Evolutionary conservation across 2,888 invertebrate genomes (phyloP).

Genomic region (Drosophila putrida): DNA sequence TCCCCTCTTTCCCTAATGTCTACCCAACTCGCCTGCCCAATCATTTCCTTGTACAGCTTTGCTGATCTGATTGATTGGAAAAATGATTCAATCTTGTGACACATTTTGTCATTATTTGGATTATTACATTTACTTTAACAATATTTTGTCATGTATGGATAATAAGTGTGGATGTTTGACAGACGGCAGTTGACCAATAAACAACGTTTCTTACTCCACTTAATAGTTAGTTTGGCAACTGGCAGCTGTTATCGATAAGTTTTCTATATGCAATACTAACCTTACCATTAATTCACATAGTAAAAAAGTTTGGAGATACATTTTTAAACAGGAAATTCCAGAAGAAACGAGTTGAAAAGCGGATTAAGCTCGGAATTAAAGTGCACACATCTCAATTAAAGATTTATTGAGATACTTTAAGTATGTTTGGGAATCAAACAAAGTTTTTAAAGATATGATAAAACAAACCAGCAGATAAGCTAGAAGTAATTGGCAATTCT

Average conservation of each 20-base stretch:
- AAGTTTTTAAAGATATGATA: no score
- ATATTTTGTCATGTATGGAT: conserved; percentile 37
- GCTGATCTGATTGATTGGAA: conserved; percentile 82
- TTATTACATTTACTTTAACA: conserved; percentile 47
- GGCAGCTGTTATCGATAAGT: not conserved
- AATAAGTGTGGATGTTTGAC: conserved; percentile 18
- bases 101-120: conserved; percentile 60
- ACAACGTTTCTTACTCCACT: not conserved
- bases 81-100: conserved; percentile 78
- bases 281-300: no score
- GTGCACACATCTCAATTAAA: no score
- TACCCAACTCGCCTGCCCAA: not conserved
- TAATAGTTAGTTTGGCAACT: no score
- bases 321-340: no score
- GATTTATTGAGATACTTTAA: no score
- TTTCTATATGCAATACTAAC: not conserved
- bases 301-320: no score
- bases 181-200: conserved; percentile 4
- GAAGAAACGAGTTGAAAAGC: no score
- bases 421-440: no score
- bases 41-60: conserved; percentile 48
- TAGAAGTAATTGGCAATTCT: no score
- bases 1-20: not conserved
- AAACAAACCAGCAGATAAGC: no score
- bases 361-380: no score